These are phyloP conservation scores for Pelecanus crispus DNA, from an alignment of 2,113 vertebrate genomes.

Conservation along the genomic window DNA sequence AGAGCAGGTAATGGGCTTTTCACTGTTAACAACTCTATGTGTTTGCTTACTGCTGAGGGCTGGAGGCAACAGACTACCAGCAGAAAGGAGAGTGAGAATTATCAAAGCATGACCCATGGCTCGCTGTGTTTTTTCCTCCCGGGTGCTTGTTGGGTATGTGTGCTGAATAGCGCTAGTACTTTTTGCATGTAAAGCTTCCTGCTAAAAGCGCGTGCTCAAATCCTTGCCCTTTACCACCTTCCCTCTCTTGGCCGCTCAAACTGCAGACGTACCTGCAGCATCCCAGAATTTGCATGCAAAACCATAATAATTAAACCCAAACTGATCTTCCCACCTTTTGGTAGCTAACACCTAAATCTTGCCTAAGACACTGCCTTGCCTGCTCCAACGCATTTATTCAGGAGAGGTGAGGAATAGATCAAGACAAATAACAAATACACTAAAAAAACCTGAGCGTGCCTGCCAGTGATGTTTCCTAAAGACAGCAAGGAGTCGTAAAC, in stretches of 20 bases:
- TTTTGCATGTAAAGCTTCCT: not conserved
- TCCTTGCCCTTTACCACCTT: not conserved
- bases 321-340: not conserved
- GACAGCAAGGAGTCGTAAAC: not conserved
- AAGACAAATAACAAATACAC: not conserved
- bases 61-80: not conserved
- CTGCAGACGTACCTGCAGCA: not conserved
- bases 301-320: not conserved
- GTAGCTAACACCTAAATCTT: not conserved
- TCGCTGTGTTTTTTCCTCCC: not conserved
- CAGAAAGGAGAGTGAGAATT: not conserved
- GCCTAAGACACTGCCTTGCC: not conserved
- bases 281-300: not conserved
- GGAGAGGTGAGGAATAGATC: not conserved
- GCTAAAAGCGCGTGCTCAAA: not conserved
- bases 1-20: not conserved
- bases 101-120: not conserved
- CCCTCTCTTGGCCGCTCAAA: not conserved
- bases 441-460: not conserved
- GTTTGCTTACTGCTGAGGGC: not conserved
- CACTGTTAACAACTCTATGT: not conserved
- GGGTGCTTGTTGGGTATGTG: not conserved
- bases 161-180: accelerated
- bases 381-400: accelerated
- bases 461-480: not conserved